Conservation (phyloP, 2,113 vertebrate genomes). For the Eonycteris spelaea region DNA sequence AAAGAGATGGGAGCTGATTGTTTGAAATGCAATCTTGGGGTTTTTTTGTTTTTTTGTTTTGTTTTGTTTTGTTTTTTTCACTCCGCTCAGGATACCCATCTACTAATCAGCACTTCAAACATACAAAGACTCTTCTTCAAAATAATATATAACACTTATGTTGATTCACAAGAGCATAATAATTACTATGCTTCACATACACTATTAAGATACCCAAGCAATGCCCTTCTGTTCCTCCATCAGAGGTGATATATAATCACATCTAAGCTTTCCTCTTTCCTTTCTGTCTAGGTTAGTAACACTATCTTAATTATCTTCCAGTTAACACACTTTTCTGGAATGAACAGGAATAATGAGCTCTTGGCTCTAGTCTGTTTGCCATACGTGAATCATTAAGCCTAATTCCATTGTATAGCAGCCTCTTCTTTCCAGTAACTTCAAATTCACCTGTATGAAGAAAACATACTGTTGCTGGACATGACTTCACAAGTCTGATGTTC, state of each 20-base stretch:
- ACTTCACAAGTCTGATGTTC: background rate
- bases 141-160: background rate
- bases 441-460: slow-evolving; percentile 14
- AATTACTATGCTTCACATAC: background rate
- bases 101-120: background rate
- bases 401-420: background rate
- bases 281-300: background rate
- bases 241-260: background rate
- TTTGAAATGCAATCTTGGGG: background rate
- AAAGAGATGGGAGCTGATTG: background rate
- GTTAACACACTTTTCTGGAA: background rate
- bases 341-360: background rate
- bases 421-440: background rate
- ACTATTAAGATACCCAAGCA: background rate
- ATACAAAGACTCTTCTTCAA: background rate
- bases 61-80: background rate
- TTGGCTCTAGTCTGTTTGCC: background rate
- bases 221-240: background rate
- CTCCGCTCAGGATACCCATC: background rate
- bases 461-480: background rate
- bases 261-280: background rate
- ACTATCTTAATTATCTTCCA: background rate
- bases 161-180: slow-evolving; percentile 19
- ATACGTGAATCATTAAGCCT: background rate
- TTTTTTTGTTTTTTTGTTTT: no score